These are phyloP conservation scores for Drosophila gunungcola DNA, from an alignment of 1,140 invertebrate species.

Conservation along the genomic window DNA sequence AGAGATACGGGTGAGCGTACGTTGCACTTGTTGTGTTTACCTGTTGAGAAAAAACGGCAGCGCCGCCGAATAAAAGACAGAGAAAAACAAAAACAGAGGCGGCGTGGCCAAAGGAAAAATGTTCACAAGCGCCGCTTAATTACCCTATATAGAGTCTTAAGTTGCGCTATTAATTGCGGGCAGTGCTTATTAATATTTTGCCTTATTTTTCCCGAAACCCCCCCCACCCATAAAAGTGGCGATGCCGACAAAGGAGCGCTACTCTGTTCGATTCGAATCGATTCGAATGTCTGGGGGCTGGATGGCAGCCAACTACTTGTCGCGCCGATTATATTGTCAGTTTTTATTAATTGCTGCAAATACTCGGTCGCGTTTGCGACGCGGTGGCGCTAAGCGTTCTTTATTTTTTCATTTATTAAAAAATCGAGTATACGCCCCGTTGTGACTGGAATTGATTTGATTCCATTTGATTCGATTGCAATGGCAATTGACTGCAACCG, in stretches of 20 bases:
- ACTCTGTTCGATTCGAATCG: constrained; percentile 1
- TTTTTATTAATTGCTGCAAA: constrained; percentile 84
- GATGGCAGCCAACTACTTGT: constrained; percentile 82
- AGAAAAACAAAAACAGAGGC: constrained; percentile 38
- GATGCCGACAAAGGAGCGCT: constrained; percentile 72
- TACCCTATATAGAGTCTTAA: constrained; percentile 83
- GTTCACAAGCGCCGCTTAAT: constrained; percentile 83
- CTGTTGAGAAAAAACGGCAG: constrained; percentile 34
- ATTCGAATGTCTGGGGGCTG: constrained; percentile 64
- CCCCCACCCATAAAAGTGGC: neutral
- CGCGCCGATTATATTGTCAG: constrained; percentile 81
- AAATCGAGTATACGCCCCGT: constrained; percentile 78
- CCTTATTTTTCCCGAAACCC: constrained; percentile 44
- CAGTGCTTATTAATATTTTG: constrained; percentile 82
- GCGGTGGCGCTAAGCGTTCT: constrained; percentile 71
- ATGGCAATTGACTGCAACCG: constrained; percentile 29
- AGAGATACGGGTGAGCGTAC: constrained; percentile 51
- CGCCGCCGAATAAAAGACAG: constrained; percentile 6
- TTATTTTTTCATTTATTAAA: constrained; percentile 40
- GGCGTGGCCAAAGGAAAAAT: constrained; percentile 77
- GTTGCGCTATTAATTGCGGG: constrained; percentile 83
- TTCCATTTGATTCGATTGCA: constrained; percentile 54
- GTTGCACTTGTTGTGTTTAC: constrained; percentile 78
- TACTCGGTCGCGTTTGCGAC: constrained; percentile 54
- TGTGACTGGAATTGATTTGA: constrained; percentile 74